phyloP scores from a whole-genome alignment of 2,888 invertebrate genomes.

The Thelaira solivaga region DNA sequence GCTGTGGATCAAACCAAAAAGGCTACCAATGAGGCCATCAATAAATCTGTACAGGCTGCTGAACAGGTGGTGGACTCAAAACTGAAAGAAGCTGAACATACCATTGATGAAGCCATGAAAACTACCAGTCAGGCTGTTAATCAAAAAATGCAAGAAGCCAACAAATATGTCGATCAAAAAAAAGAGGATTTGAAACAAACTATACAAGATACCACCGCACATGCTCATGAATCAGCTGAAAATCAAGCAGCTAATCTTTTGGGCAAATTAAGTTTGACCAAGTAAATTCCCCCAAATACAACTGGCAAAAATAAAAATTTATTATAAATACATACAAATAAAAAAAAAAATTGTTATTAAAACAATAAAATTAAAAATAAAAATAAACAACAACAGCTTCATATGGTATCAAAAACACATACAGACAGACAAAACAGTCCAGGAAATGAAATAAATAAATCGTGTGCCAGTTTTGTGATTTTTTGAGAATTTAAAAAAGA shows the following conservation, averaged over 20 bases:
- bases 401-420: background rate
- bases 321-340: background rate
- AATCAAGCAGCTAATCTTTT: slow-evolving; percentile 74
- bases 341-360: slow-evolving; percentile 20
- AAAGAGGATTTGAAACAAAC: slow-evolving; percentile 77
- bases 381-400: slow-evolving; percentile 36
- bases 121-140: slow-evolving; percentile 80
- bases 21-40: slow-evolving; percentile 77
- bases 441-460: background rate
- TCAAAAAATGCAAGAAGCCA: slow-evolving; percentile 81
- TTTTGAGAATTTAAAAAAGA: too few relatives aligned
- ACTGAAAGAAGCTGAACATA: slow-evolving; percentile 78
- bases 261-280: slow-evolving; percentile 74
- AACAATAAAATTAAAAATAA: slow-evolving; percentile 11
- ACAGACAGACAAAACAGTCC: slow-evolving; percentile 15
- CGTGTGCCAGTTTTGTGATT: slow-evolving; percentile 38
- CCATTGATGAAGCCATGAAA: slow-evolving; percentile 80
- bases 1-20: slow-evolving; percentile 78
- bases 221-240: slow-evolving; percentile 73
- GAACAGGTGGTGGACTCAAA: slow-evolving; percentile 78
- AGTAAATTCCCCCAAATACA: slow-evolving; percentile 63
- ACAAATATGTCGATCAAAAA: slow-evolving; percentile 81
- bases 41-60: slow-evolving; percentile 78
- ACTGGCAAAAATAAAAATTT: slow-evolving; percentile 2
- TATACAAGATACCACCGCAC: slow-evolving; percentile 72